These are phyloP conservation scores for Teleogryllus occipitalis DNA, from an alignment of 1,140 invertebrate genomes.

Conservation along the genomic window DNA sequence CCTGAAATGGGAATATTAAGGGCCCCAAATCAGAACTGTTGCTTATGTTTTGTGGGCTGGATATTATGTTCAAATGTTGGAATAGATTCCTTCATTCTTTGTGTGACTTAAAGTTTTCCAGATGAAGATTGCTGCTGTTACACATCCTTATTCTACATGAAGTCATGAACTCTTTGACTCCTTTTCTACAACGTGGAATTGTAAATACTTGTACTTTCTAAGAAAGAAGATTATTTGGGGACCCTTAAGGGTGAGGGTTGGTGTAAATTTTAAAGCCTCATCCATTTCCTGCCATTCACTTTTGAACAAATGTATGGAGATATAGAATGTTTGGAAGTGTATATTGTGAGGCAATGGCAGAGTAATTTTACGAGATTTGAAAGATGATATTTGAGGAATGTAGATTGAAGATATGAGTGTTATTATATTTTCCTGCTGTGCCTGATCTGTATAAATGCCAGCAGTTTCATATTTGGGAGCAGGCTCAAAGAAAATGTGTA, in stretches of 20 bases:
- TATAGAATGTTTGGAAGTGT: neutral
- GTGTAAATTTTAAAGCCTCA: neutral
- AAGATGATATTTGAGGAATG: neutral
- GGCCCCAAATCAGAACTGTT: neutral
- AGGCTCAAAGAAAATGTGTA: neutral
- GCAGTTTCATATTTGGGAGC: neutral
- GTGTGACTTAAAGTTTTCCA: too few relatives aligned
- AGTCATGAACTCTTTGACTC: too few relatives aligned
- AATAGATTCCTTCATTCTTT: too few relatives aligned
- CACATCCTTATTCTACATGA: too few relatives aligned
- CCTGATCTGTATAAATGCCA: neutral
- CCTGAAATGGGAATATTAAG: neutral
- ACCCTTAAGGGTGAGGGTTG: conserved; percentile 3
- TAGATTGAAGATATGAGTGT: too few relatives aligned
- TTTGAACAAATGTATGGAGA: neutral
- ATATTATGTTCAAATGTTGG: too few relatives aligned
- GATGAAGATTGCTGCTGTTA: too few relatives aligned
- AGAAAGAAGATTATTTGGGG: neutral
- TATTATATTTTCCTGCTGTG: neutral
- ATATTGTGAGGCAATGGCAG: neutral
- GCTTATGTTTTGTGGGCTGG: neutral
- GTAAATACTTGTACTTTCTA: neutral
- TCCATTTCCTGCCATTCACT: neutral
- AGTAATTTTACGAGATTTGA: neutral
- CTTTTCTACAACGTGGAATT: neutral